Evolutionary conservation across 1,140 invertebrate species (phyloP), one percentile per base, ranked within the genome.

Genomic region (Manduca sexta): DNA sequence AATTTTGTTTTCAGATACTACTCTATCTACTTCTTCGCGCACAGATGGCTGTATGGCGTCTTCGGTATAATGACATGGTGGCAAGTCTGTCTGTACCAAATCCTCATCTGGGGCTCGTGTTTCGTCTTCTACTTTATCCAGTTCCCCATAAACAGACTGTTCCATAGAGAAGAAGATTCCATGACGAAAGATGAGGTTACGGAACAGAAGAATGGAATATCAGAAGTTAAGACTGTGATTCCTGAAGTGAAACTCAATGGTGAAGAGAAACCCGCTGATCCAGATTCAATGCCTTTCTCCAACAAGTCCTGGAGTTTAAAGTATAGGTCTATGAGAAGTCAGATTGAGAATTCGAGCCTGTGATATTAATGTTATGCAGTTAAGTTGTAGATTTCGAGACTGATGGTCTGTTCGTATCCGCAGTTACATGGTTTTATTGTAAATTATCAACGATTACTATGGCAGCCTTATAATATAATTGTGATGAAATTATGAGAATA

Each of bases 1-100:
- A 5, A 26, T 52, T 52, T 52, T 34, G n/a, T 45, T 82, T 73
- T 21, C 77, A 87, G 85, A 8, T 82, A 79, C 49, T 77, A 86
- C 46, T 60, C 66, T 0, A 73, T 84, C 15, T 86, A 77, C 49
- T 82, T 76, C 61, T 46, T 61, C 18, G 64, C 74, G 0, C 43
- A 68, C 7, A 65, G 72, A 4, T 87, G 82, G 77, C 49, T 87
- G 1, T 87, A 87, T 56, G 63, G 56, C 12, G 65, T 87, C 26
- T 86, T 86, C 60, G 74, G 71, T 4, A 54, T 73, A 4, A 74
- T 86, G 67, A 80, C 52, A 14, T 85, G 82, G 79, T 82, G 80
- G 69, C 78, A 87, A 16, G 69, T 85, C 41, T 76, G 71, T 35
- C 44, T 85, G 1, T 84, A 72, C 57, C 74, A 84, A 40, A 14